Evolutionary conservation across 2,797 vertebrate genomes (phyloP), one percentile per base, ranked within the genome.

Genomic region (Argyrosomus regius): DNA sequence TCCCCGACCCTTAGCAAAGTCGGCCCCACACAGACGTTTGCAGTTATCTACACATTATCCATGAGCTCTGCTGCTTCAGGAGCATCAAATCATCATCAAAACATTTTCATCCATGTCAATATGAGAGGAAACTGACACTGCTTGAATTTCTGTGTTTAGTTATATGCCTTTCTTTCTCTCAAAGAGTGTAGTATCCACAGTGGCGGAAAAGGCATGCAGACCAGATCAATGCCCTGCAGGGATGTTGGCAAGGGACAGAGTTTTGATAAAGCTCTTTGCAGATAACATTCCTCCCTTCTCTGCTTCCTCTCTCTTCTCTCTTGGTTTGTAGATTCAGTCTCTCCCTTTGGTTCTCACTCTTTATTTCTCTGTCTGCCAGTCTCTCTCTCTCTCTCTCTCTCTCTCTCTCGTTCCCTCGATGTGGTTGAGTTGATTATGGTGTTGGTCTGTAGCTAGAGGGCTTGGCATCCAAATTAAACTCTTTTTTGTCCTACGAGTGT

Each of bases 361-460:
- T 69, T 72, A 65, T 82, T 77, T 73, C 63, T 68, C 77, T 64
- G 60, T 83, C 83, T 80, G 72, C 46, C 64, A 46, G 46, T 76
- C 72, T 86, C 57, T 80, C 48, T 61, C 61, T 78, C 58, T 54
- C n/a, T 60, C 68, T 45, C 74, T 72, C 77, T 76, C 72, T 86
- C 58, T 78, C 48, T 61, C 61, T 75, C 49, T 50, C n/a, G 54
- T 62, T 48, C 74, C 71, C 77, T 77, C 48, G n/a, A 84, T 91
- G 93, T 88, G 92, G 92, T 91, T 91, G 73, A 79, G 72, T 86
- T 94, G 93, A 94, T 95, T 94, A 94, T 91, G 92, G 92, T 88
- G 89, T 90, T 88, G 87, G 91, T 88, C 85, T 91, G 86, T 79
- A 93, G 89, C 90, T 91, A 12, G 28, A 93, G 91, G 93, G 90